Conservation (phyloP, 2,113 vertebrate genomes). For the Gnathonemus echidnorhynchus region DNA sequence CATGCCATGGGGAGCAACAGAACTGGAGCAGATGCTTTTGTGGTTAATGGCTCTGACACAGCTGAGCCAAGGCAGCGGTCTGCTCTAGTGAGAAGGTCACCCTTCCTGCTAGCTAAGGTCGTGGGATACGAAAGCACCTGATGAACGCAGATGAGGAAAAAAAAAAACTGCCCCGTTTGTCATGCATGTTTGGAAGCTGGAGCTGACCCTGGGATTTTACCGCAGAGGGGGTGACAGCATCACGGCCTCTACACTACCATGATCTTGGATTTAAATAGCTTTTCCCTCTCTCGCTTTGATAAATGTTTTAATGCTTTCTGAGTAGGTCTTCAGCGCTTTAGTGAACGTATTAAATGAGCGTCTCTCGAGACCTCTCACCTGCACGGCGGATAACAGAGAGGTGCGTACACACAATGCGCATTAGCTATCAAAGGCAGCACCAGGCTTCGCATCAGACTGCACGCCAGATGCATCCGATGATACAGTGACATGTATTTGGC, state of each 20-base stretch:
- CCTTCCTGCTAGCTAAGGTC: neutral
- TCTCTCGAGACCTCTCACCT: neutral
- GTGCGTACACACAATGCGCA: neutral
- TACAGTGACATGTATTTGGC: neutral
- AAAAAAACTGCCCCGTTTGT: neutral
- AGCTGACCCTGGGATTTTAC: neutral
- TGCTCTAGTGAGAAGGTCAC: constrained; percentile 5
- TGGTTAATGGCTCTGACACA: neutral
- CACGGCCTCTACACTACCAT: neutral
- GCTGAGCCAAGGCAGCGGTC: neutral
- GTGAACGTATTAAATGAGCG: neutral
- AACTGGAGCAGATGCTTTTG: neutral
- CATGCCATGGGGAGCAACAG: neutral
- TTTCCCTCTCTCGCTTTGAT: neutral
- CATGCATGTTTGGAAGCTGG: neutral
- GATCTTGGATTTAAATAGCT: neutral
- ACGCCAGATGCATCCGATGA: neutral
- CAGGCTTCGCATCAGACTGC: neutral
- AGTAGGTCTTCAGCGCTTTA: neutral
- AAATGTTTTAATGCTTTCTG: neutral
- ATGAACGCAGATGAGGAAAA: neutral
- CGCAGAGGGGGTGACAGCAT: neutral
- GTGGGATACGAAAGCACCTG: neutral
- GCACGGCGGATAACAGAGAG: neutral
- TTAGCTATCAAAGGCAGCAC: neutral